Evolutionary conservation across 2,113 vertebrate genomes (phyloP).

Genomic region (Cynopterus brachyotis): DNA sequence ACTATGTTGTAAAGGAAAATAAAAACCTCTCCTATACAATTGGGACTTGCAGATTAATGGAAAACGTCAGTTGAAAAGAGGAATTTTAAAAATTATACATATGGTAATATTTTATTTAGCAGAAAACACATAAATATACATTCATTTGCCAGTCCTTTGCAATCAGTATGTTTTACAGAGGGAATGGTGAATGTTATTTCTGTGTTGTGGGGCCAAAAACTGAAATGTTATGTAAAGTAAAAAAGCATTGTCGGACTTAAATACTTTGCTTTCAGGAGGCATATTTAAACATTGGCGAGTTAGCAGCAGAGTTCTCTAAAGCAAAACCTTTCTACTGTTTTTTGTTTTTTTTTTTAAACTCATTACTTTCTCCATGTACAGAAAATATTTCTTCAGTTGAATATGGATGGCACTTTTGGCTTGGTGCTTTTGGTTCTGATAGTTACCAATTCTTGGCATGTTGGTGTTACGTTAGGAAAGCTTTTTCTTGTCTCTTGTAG

Average conservation of each 20-base stretch:
- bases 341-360: neutral
- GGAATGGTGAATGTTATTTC: neutral
- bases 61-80: neutral
- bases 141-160: neutral
- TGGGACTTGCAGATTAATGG: neutral
- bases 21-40: neutral
- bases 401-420: neutral
- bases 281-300: neutral
- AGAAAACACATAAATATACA: neutral
- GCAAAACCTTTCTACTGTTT: neutral
- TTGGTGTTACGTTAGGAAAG: neutral
- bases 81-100: neutral
- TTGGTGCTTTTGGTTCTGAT: neutral
- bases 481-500: neutral
- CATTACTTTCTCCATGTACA: neutral
- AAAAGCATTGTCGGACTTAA: neutral
- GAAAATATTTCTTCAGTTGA: neutral
- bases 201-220: neutral
- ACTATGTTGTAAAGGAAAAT: neutral
- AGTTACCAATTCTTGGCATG: neutral
- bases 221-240: neutral
- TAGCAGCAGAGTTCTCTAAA: constrained; percentile 6
- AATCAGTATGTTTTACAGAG: constrained; percentile 5
- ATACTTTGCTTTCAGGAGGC: neutral
- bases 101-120: neutral